Base-by-base conservation (phyloP, 2,113 vertebrate species). In the Dicerorhinus sumatrensis region DNA sequence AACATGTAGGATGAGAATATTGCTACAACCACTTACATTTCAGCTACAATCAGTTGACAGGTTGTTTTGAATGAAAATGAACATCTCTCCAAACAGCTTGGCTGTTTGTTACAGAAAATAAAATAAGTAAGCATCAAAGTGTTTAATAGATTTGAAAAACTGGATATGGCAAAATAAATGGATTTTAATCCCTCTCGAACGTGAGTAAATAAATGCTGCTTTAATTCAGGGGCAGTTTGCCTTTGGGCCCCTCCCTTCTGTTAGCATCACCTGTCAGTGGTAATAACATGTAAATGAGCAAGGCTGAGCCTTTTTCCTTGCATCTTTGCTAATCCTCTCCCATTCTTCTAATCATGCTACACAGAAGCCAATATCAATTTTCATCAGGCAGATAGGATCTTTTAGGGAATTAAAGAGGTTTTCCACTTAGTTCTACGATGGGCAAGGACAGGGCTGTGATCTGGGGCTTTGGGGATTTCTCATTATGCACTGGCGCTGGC, bases 281-380 rank as follows among this genome's bases (percentile, higher is more conserved):
- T 98, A 98, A 99, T 98, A 95, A 99, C 99, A 99, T 99, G 99
- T 98, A 99, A 99, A 99, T 99, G 98, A 99, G 98, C 95, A 89
- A 97, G 98, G 97, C 98, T 92, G 96, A 98, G 98, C 98, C 98
- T 98, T 98, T 97, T 67, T 91, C 95, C 98, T 99, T 98, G 98
- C 98, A 98, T 99, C 99, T 99, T 97, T 90, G 98, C 98, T 99
- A 99, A 99, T 99, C 99, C 99, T 98, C 99, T 99, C 98, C 99
- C 99, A 99, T 99, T 99, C 99, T 99, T 99, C 99, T 99, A 99
- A 99, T 99, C 99, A 99, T 99, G 98, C 99, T 99, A 99, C 99
- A 99, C 99, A 99, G 99, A 99, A 99, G 99, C 98, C 99, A 99
- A 99, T 99, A 99, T 99, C 99, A 99, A 99, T 99, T 99, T 99